Evolutionary conservation across 2,888 invertebrate species (phyloP).

Genomic region (Mythimna impura): DNA sequence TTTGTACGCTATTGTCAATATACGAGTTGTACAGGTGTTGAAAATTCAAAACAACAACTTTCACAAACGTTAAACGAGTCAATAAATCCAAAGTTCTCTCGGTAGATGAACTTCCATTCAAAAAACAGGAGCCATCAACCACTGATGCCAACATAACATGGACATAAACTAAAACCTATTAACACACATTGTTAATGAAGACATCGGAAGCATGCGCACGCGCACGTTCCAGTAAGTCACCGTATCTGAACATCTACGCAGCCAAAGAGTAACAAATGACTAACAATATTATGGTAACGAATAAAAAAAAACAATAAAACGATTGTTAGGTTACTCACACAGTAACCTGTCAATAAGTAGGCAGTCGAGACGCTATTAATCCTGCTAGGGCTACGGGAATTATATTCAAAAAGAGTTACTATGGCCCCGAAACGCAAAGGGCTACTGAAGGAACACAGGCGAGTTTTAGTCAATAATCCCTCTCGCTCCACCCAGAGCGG

Average conservation of each 20-base stretch:
- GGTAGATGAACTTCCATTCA: background rate
- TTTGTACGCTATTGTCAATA: background rate
- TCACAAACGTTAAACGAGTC: background rate
- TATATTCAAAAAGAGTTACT: too few species aligned
- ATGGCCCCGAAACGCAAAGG: too few species aligned
- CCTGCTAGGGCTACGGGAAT: too few species aligned
- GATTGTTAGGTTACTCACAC: too few species aligned
- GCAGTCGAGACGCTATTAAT: too few species aligned
- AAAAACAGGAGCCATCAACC: slow-evolving; percentile 25
- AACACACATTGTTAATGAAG: slow-evolving; percentile 58
- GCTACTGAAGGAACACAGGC: too few species aligned
- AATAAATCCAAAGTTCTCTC: too few species aligned
- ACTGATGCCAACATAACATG: slow-evolving; percentile 8
- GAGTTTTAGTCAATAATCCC: too few species aligned
- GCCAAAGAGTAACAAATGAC: slow-evolving; percentile 20
- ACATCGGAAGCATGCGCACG: slow-evolving; percentile 35
- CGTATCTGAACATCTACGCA: slow-evolving; percentile 68
- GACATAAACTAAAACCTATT: slow-evolving; percentile 31
- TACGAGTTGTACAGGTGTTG: background rate
- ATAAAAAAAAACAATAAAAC: background rate
- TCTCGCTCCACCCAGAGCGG: too few species aligned
- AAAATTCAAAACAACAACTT: background rate
- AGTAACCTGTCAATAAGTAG: too few species aligned
- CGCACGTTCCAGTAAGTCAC: slow-evolving; percentile 50
- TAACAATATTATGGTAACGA: slow-evolving; percentile 23